Base-by-base conservation (phyloP, 2,888 invertebrate species). In the Diarsia dahlii region DNA sequence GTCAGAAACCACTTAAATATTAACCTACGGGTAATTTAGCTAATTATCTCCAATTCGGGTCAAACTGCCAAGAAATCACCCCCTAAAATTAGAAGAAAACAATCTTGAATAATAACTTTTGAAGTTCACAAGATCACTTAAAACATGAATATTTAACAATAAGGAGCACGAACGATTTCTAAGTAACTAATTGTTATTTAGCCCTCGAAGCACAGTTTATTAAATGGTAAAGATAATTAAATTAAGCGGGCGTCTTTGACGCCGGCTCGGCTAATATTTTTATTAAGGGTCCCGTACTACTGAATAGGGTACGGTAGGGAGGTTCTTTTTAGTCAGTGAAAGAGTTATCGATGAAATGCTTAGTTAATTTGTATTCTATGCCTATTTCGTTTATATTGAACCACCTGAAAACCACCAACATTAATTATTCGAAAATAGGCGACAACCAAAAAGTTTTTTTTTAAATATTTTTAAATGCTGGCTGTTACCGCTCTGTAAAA, bases 181-280 rank as follows among this genome's bases (percentile, higher is more conserved):
- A 62, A 84, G 80, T 82, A 89, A 89, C 90, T 93, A 94, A 94
- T 94, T 94, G 94, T 91, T 93, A 91, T 92, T 92, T 90, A 90
- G 89, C 88, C 85, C 84, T 84, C 82, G 87, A 91, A 91, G 90
- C 90, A 88, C 89, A 92, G 93, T 94, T 95, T 94, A 93, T 95
- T 96, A 95, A 95, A 94, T 93, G 93, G 93, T 90, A 91, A 78
- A 90, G 89, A 92, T 96, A 96, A 96, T 96, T 96, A 94, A 96
- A 96, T 96, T 95, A 96, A 91, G 91, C 91, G 89, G 89, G 91
- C 91, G 95, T 95, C 95, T 95, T 96, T 96, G 96, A 95, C 95
- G 96, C 92, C 85, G 92, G 89, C 91, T 91, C 90, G 86, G 90
- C 89, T 94, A 92, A 95, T 94, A 95, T 96, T 96, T 96, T 95